A percentile compares a stretch with the other conserved stretches of the same genome.
Conservation (phyloP, 2,797 vertebrate genomes). For the Acanthurus tractus region DNA sequence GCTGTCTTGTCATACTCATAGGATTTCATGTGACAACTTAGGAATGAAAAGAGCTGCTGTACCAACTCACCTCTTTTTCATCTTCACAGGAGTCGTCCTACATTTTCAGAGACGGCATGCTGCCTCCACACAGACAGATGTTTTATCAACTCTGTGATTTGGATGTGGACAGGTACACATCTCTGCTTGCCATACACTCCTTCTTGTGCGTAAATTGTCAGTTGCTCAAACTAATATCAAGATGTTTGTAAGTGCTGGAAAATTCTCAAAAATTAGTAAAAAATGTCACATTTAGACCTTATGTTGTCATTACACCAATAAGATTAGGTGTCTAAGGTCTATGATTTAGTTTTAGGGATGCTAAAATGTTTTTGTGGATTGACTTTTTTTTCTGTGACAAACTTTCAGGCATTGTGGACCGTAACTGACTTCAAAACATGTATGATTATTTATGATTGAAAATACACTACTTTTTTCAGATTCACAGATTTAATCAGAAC, state of each 20-base stretch:
- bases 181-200: not conserved
- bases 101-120: conserved; percentile 92
- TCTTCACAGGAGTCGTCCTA: conserved; percentile 90
- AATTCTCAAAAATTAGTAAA: not conserved
- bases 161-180: conserved; percentile 89
- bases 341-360: not conserved
- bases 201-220: not conserved
- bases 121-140: conserved; percentile 98
- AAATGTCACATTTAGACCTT: too few species aligned
- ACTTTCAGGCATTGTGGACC: too few species aligned
- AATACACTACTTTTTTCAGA: too few species aligned
- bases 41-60: not conserved
- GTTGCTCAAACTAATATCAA: not conserved
- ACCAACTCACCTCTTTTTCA: not conserved
- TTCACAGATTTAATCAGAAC: too few species aligned
- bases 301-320: not conserved
- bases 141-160: conserved; percentile 98
- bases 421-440: too few species aligned
- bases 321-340: not conserved
- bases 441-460: too few species aligned
- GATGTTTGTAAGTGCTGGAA: not conserved
- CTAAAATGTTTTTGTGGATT: not conserved
- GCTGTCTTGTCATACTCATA: not conserved
- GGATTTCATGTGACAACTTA: not conserved
- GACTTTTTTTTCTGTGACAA: not conserved